Base-by-base conservation (phyloP, 2,113 vertebrate species). In the Gallinago undulata region DNA sequence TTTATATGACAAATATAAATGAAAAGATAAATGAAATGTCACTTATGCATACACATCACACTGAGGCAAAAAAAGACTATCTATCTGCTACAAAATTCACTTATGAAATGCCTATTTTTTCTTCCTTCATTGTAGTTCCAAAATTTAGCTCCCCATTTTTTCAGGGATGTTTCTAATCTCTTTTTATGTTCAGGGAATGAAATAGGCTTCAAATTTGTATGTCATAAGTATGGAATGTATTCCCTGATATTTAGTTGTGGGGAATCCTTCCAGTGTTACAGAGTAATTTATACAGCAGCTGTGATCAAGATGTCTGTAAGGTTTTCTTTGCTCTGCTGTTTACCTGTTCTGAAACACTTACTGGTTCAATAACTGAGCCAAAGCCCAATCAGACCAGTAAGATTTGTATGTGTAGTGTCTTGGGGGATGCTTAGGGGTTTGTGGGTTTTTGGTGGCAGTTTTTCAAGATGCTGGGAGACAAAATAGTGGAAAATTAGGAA, bases 221-320 rank as follows among this genome's bases (percentile, higher is more conserved):
- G 94, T 97, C 93, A 94, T 95, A 94, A 96, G 70, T 89, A 90
- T 97, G 96, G 97, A 97, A 97, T 97, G 96, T 93, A 88, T 86
- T 94, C 87, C 67, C 87, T 95, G 88, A 92, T 92, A 91, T 93
- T 95, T 90, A 84, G 76, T 92, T 93, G 73, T 92, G 85, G 94
- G 83, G 89, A 97, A 97, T 95, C 89, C 89, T 96, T 97, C 83
- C 91, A 95, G 62, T 93, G 80, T 51, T 94, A 56, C 63, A 76
- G 73, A 89, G 45, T 70, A 79, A 83, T 60, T 95, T 91, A n/a
- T 0, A 75, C 47, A 93, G 92, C 96, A 97, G 94, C 96, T 97
- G 96, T 45, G 53, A 93, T 93, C 97, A 97, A 97, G 96, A 97
- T 97, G 96, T 96, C 70, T 82, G 69, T 41, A 53, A 7, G 13